Base-by-base conservation (phyloP, 2,888 invertebrate species). In the Coelinius sp. region DNA sequence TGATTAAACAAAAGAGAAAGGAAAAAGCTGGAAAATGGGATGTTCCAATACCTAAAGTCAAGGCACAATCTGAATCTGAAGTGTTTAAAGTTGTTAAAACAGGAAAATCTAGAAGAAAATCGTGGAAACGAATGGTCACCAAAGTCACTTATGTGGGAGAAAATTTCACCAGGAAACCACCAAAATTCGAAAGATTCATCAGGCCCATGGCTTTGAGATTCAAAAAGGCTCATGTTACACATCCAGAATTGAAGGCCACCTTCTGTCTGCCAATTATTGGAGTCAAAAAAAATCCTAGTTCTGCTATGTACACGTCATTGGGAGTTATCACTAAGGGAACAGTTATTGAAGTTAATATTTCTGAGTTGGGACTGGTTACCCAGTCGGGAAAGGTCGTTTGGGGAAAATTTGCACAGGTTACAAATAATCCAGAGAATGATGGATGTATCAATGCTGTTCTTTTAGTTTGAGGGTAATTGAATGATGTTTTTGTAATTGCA, bases 21-120 rank as follows among this genome's bases (percentile, higher is more conserved):
- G 99, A 99, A 86, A 99, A 99, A 84, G 98, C 98, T 69, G 99
- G 99, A 0, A 99, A 99, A 91, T 99, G 99, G 98, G 97, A 99
- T 83, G 99, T 99, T 0, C 99, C 99, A 0, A 94, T 99, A 84
- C 99, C 99, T 0, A 99, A 99, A 92, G 99, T 99, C 0, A 92
- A 94, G 82, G 98, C 98, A 0, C 97, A 99, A 81, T 95, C 97
- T 0, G 99, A 99, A 83, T 94, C 97, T 0, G 99, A 99, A 89
- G 98, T 99, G 0, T 97, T 99, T 86, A 97, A 94, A 90, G 95
- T 98, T 0, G 88, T 99, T 0, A 94, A 93, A 83, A 93, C 95
- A 3, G 99, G 99, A 41, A 99, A 98, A 89, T 90, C 96, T 0
- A 96, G 94, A 86, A 90, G 97, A 70, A 99, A 99, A 89, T 97